These are phyloP conservation scores for Macroteleia sp. DNA, from an alignment of 2,888 invertebrate species.

Conservation along the genomic window DNA sequence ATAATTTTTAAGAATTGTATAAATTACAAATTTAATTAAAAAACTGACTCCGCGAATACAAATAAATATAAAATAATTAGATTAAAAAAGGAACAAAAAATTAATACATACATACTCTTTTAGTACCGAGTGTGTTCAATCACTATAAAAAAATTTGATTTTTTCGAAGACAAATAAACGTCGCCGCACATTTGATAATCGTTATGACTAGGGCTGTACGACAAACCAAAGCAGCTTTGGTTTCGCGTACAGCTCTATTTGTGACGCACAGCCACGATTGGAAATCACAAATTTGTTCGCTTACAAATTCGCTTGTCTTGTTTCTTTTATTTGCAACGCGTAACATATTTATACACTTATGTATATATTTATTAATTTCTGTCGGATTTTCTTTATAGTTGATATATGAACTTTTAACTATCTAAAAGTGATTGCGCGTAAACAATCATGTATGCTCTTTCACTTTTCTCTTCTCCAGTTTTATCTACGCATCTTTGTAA, in stretches of 20 bases:
- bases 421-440: constrained; percentile 40
- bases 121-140: constrained; percentile 39
- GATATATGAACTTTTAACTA: constrained; percentile 56
- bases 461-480: not conserved
- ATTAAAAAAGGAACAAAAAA: constrained; percentile 26
- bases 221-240: constrained; percentile 9
- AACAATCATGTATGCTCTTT: constrained; percentile 19
- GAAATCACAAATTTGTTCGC: constrained; percentile 44
- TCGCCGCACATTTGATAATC: constrained; percentile 20
- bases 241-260: constrained; percentile 39
- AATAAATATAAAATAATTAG: constrained; percentile 52
- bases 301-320: constrained; percentile 30
- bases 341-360: constrained; percentile 65
- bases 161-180: constrained; percentile 47
- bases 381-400: constrained; percentile 41
- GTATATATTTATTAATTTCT: constrained; percentile 52
- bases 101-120: constrained; percentile 10
- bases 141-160: constrained; percentile 29
- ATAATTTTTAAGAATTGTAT: too few species aligned
- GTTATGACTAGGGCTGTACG: constrained; percentile 43
- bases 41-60: too few species aligned
- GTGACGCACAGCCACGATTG: constrained; percentile 39
- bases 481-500: constrained; percentile 32
- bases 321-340: constrained; percentile 37
- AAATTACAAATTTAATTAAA: too few species aligned